Percentiles rank a stretch among this genome's conserved stretches.
phyloP scores from a whole-genome alignment of 1,140 invertebrate species.

The Nymphalis io region DNA sequence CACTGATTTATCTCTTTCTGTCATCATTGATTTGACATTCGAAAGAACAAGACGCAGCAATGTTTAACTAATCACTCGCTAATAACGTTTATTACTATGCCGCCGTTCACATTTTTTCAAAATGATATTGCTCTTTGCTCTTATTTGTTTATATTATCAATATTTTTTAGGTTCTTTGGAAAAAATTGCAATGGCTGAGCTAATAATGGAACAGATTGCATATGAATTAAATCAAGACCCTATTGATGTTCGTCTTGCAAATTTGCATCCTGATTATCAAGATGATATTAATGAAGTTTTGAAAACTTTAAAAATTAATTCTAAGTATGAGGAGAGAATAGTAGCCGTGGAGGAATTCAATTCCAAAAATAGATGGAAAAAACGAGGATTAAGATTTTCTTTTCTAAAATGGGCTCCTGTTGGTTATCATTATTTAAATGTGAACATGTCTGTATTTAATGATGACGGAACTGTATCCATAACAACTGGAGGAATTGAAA shows the following conservation, averaged over 20 bases:
- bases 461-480: slow-evolving; percentile 88
- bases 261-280: slow-evolving; percentile 79
- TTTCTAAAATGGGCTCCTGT: slow-evolving; percentile 83
- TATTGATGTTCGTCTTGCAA: slow-evolving; percentile 83
- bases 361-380: slow-evolving; percentile 87
- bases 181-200: slow-evolving; percentile 86
- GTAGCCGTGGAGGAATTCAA: slow-evolving; percentile 83
- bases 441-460: slow-evolving; percentile 86
- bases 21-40: too few species aligned
- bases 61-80: too few species aligned
- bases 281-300: slow-evolving; percentile 56
- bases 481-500: slow-evolving; percentile 89
- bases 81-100: too few species aligned
- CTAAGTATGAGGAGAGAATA: slow-evolving; percentile 83
- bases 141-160: neutral
- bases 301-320: slow-evolving; percentile 73
- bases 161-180: slow-evolving; percentile 82
- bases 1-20: too few species aligned
- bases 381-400: slow-evolving; percentile 86
- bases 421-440: slow-evolving; percentile 80
- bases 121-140: too few species aligned
- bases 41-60: neutral
- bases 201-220: slow-evolving; percentile 91
- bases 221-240: slow-evolving; percentile 85
- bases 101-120: too few species aligned